Evolutionary conservation across 2,888 invertebrate species (phyloP).

Genomic region (Amaurobius ferox): DNA sequence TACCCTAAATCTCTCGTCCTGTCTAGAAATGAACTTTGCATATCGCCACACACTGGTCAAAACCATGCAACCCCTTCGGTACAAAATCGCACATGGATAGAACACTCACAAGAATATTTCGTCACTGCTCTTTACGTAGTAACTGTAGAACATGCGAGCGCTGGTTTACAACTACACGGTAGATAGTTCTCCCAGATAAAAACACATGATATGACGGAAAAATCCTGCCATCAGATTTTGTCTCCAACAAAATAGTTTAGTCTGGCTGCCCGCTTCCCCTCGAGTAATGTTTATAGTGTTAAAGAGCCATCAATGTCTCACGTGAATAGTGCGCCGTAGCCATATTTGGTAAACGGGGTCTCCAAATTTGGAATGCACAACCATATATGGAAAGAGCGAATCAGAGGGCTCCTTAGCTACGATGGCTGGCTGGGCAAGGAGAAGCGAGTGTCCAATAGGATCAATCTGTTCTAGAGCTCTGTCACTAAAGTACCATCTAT

Average conservation of each 20-base stretch:
- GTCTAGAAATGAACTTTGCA: conserved; percentile 58
- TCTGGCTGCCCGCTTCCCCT: conserved; percentile 12
- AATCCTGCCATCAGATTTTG: conserved; percentile 9
- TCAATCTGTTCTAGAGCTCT: background rate
- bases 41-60: conserved; percentile 37
- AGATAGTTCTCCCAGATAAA: conserved; percentile 60
- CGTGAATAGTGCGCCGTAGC: conserved; percentile 67
- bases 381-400: conserved; percentile 77
- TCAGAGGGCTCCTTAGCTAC: conserved; percentile 44
- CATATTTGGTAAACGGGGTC: conserved; percentile 76
- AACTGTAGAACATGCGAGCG: conserved; percentile 37
- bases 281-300: conserved; percentile 55
- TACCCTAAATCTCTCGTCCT: conserved; percentile 31
- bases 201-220: conserved; percentile 6
- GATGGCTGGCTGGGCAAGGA: conserved; percentile 35
- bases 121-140: conserved; percentile 59
- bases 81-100: conserved; percentile 49
- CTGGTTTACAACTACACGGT: conserved; percentile 47
- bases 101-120: conserved; percentile 40
- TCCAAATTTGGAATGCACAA: conserved; percentile 77
- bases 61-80: conserved; percentile 62
- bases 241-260: background rate
- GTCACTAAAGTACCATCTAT: conserved; percentile 62
- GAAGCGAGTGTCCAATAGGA: conserved; percentile 43
- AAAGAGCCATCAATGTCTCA: conserved; percentile 48